A percentile compares a stretch with the other conserved stretches of the same genome.
phyloP scores from a whole-genome alignment of 2,888 invertebrate species.

The Microplitis deprimator region DNA sequence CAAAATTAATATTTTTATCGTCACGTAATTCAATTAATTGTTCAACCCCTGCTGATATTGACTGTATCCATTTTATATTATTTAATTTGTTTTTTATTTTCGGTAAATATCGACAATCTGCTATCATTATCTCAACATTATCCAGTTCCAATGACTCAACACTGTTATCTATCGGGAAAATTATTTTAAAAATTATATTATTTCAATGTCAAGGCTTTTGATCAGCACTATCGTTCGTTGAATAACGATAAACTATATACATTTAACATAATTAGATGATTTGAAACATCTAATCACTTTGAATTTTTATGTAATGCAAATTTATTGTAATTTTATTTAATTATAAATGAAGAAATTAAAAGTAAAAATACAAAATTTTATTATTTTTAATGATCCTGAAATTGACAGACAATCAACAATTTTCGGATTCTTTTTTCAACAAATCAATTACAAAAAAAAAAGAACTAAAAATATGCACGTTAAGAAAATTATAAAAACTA shows the following conservation, averaged over 20 bases:
- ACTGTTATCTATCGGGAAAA: constrained; percentile 46
- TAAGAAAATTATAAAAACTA: neutral
- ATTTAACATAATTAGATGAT: neutral
- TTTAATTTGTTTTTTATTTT: constrained; percentile 66
- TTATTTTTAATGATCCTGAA: too few relatives aligned
- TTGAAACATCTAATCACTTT: neutral
- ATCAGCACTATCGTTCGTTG: neutral
- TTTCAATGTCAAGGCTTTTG: neutral
- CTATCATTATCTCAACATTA: constrained; percentile 68
- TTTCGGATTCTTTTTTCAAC: too few relatives aligned
- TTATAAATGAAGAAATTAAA: too few relatives aligned
- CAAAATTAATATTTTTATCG: constrained; percentile 57
- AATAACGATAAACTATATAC: neutral
- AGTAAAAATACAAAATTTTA: too few relatives aligned
- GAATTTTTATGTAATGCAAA: neutral
- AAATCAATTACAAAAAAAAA: too few relatives aligned
- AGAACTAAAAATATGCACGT: too few relatives aligned
- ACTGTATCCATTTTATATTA: constrained; percentile 71
- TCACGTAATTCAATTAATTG: constrained; percentile 57
- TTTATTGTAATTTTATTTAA: neutral
- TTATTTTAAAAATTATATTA: neutral
- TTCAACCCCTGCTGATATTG: constrained; percentile 73
- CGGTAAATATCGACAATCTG: constrained; percentile 69
- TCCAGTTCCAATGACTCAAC: constrained; percentile 55
- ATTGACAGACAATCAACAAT: too few relatives aligned